phyloP scores from a whole-genome alignment of 64 coral and sea anemone species.

The Acropora tenuis region DNA sequence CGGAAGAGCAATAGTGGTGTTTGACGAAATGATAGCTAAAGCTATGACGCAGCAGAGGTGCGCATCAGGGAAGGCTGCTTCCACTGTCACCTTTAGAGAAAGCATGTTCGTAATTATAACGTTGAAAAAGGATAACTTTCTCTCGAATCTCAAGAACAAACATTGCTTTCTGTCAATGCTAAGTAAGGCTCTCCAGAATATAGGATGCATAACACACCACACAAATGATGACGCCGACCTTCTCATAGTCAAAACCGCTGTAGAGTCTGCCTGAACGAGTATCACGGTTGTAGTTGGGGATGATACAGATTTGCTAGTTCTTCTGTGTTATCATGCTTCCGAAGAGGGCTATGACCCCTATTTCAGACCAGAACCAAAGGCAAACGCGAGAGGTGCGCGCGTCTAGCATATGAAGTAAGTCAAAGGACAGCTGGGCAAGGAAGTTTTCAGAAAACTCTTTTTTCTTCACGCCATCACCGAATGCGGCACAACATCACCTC shows the following conservation, averaged over 20 bases:
- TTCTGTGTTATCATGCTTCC: conserved; percentile 9
- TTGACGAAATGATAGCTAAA: not conserved
- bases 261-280: conserved; percentile 8
- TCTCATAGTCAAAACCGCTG: not conserved
- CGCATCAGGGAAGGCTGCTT: not conserved
- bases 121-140: not conserved
- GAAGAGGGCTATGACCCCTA: not conserved
- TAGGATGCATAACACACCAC: not conserved
- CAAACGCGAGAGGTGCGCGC: not conserved
- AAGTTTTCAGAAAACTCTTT: conserved; percentile 41
- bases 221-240: not conserved
- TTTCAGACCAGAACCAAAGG: not conserved
- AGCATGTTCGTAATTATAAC: not conserved
- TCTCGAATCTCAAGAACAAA: too few species aligned
- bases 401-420: not conserved
- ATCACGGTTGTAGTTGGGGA: conserved; percentile 36
- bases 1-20: not conserved
- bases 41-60: too few species aligned
- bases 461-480: not conserved
- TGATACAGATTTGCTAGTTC: conserved; percentile 22
- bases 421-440: conserved; percentile 4
- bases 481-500: too few species aligned
- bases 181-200: not conserved
- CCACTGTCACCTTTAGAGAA: conserved; percentile 1
- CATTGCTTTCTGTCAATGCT: not conserved